A percentile compares a stretch with the other conserved stretches of the same genome.
phyloP scores from a whole-genome alignment of 2,888 invertebrate species.

The Urechis unicinctus region DNA sequence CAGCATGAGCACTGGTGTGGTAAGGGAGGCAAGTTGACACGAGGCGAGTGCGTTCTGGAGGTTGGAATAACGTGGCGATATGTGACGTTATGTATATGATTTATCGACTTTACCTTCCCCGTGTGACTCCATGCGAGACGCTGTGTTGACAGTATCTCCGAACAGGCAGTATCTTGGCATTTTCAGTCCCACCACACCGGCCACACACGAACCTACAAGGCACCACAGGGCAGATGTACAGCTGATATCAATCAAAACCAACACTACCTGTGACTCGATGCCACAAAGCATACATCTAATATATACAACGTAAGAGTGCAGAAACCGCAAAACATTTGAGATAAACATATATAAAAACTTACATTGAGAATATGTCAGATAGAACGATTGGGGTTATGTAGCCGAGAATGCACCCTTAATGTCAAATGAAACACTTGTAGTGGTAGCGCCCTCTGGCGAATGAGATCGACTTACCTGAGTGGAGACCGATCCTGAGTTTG shows the following conservation, averaged over 20 bases:
- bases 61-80: neutral
- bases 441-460: too few relatives aligned
- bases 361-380: too few relatives aligned
- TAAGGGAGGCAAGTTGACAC: slow-evolving; percentile 1
- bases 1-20: neutral
- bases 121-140: slow-evolving; percentile 6
- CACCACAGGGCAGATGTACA: neutral
- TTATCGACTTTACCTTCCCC: slow-evolving; percentile 7
- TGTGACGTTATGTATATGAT: neutral
- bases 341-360: neutral
- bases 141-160: slow-evolving; percentile 15
- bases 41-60: neutral
- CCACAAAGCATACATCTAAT: too few relatives aligned
- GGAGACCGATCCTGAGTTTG: slow-evolving; percentile 12
- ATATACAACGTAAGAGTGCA: neutral
- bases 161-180: slow-evolving; percentile 14
- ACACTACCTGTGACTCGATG: too few relatives aligned
- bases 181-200: slow-evolving; percentile 9
- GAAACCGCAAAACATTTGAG: neutral
- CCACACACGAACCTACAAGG: neutral
- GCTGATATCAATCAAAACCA: neutral
- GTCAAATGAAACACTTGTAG: too few relatives aligned
- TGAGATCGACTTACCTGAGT: slow-evolving; percentile 11
- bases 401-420: too few relatives aligned
- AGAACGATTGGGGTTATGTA: too few relatives aligned